Evolutionary conservation across 1,140 invertebrate species (phyloP), one percentile per base, ranked within the genome.

Genomic region (Pseudachorutes palmiensis): DNA sequence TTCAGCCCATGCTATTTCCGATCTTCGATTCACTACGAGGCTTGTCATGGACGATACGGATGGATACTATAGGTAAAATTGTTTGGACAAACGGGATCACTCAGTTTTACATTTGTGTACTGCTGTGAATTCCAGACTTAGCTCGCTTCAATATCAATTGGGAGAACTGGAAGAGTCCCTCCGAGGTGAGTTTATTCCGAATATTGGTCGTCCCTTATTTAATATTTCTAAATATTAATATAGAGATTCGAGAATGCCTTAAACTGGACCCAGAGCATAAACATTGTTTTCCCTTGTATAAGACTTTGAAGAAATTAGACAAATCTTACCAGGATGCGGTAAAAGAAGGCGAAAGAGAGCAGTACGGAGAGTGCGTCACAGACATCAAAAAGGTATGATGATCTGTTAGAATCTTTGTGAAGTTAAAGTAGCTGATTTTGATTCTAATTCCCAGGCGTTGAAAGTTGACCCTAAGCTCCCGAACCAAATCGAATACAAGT

Each of bases 191-290:
- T n/a, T n/a, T n/a, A n/a, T n/a, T n/a, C n/a, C n/a, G n/a, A n/a
- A n/a, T n/a, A n/a, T n/a, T n/a, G n/a, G n/a, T n/a, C n/a, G n/a
- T n/a, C n/a, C n/a, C n/a, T n/a, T n/a, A n/a, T n/a, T n/a, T n/a
- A n/a, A n/a, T n/a, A n/a, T n/a, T n/a, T n/a, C n/a, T n/a, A n/a
- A n/a, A n/a, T n/a, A n/a, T n/a, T n/a, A n/a, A n/a, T n/a, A 87
- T 89, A 78, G 91, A 97, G 81, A 89, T 98, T 71, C 85, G 97
- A 28, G 95, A 99, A 79, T 99, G 97, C 79, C 83, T 99, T 12
- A 97, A 97, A 80, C 81, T 98, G 29, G 97, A 99, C 81, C 94
- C 95, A 0, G 97, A 99, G 75, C 94, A 99, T 79, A 94, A 96
- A 79, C 81, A 89, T 66, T 99, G 97, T 80, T 95, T 84, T 87